A percentile compares a stretch with the other conserved stretches of the same genome.
Evolutionary conservation across 1,140 invertebrate genomes (phyloP).

Genomic region (Trachymyrmex septentrionalis): DNA sequence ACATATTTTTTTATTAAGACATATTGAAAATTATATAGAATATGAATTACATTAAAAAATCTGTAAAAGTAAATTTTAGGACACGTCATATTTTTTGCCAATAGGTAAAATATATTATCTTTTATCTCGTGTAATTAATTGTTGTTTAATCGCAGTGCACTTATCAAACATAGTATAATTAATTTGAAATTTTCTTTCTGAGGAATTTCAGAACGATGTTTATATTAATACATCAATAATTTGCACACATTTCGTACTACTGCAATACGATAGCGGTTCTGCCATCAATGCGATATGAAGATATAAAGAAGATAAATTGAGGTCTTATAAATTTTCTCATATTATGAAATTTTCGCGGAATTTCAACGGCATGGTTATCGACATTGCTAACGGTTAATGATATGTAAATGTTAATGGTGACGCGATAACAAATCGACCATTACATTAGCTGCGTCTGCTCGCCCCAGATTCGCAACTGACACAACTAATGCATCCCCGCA

Average conservation of each 20-base stretch:
- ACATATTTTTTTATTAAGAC: not conserved
- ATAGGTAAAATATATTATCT: not conserved
- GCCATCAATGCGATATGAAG: not conserved
- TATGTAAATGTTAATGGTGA: slow-evolving; percentile 43
- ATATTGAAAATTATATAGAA: not conserved
- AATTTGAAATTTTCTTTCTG: not conserved
- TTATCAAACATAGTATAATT: not conserved
- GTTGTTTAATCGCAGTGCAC: not conserved
- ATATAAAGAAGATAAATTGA: slow-evolving; percentile 32
- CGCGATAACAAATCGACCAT: slow-evolving; percentile 53
- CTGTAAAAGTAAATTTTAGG: not conserved
- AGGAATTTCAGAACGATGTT: not conserved
- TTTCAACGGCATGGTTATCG: slow-evolving; percentile 22
- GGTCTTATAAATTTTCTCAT: slow-evolving; percentile 25
- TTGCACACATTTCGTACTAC: not conserved
- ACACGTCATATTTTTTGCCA: not conserved
- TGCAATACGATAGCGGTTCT: not conserved
- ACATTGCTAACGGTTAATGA: slow-evolving; percentile 39
- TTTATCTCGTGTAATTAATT: slow-evolving; percentile 4
- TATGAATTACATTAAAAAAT: not conserved
- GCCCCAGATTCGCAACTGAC: slow-evolving; percentile 5
- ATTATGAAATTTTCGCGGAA: slow-evolving; percentile 39
- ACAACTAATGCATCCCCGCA: slow-evolving; percentile 7
- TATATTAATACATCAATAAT: not conserved
- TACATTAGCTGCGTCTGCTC: slow-evolving; percentile 40